Evolutionary conservation across 92 coral and sea anemone species (phyloP), one percentile per base, ranked within the genome.

Genomic region (Hydrozoanthus gracilis): DNA sequence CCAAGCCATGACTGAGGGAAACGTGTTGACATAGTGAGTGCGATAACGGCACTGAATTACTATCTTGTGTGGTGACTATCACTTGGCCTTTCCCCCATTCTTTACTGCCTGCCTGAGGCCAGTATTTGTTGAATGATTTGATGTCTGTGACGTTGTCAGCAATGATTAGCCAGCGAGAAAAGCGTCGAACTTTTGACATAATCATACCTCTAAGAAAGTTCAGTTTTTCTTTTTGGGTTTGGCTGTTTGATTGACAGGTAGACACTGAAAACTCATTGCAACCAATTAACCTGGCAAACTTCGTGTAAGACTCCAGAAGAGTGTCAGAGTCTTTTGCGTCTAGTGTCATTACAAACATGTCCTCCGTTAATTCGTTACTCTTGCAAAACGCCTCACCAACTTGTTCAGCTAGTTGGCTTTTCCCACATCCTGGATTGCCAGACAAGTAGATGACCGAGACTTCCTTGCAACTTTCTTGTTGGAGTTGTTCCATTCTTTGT

Each of bases 381-480:
- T 67, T 65, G n/a, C 67, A 75, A 62, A 35, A 10, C 47, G n/a
- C 51, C 18, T 67, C 51, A 4, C 84, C 91, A 77, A 80, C 39
- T 27, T 27, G 39, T 27, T 27, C 39, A 27, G 39, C 39, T 27
- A 27, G 39, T 56, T 86, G 83, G 67, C 88, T 77, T 73, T 89
- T 89, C 54, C 92, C 92, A 79, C 92, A 77, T 7, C 92, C 92
- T 15, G 92, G 86, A 65, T 83, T 87, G 3, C 93, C 93, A 39
- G 79, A 71, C 20, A 78, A 56, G 77, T 70, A 91, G 44, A 91
- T 51, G 6, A 82, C 71, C 7, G 70, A 17, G 76, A 88, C 64
- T 35, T 68, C 68, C 35, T 13, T 83, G 35, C 35, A 76, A 67
- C 44, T 88, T 58, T 77, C 55, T 6, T 54, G 39, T 51, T 48